Evolutionary conservation across 1,140 invertebrate genomes (phyloP), one percentile per base, ranked within the genome.

Genomic region (Teleopsis dalmanni): DNA sequence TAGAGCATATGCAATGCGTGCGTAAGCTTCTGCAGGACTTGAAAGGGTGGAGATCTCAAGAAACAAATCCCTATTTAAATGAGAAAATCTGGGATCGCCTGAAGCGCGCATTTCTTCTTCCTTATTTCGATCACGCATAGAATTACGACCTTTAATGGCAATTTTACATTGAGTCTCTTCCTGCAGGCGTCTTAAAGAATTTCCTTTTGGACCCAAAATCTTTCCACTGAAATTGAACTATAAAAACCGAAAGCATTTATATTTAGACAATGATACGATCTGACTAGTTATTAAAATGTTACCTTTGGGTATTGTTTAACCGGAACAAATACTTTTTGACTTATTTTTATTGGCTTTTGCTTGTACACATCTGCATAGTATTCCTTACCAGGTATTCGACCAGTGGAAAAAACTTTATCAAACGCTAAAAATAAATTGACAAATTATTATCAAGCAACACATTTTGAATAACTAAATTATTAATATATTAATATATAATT

Each of bases 151-250:
- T 8, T 97, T 77, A 35, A 96, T 88, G 18, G 91, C 88, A 87
- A 96, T 95, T 73, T 92, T 95, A 60, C 91, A 93, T 78, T 92
- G 87, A 8, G 91, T 95, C 64, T 93, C 88, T 67, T 95, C 91
- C 73, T 95, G 93, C 21, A 96, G 75, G 47, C 89, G 78, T 67
- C 94, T 94, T 72, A 96, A 76, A 2, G 91, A 91, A 70, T 89
- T 88, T 29, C 92, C 93, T 74, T 94, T 94, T 14, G 92, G 92
- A 43, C 93, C 91, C 55, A 96, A 73, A 35, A 96, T 72, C 75
- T 95, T 95, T 19, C 92, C 92, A 52, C 95, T 89, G 74, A 95
- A 96, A 71, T 95, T 95, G 68, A 93, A 95, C 87, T 34, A 16
- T 11, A 16, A 14, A 14, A 16, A 13, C 18, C 13, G 18, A 34